Percentiles rank a stretch among this genome's conserved stretches.
Conservation (phyloP, 2,888 invertebrate genomes). For the Eutolmus rufibarbis region DNA sequence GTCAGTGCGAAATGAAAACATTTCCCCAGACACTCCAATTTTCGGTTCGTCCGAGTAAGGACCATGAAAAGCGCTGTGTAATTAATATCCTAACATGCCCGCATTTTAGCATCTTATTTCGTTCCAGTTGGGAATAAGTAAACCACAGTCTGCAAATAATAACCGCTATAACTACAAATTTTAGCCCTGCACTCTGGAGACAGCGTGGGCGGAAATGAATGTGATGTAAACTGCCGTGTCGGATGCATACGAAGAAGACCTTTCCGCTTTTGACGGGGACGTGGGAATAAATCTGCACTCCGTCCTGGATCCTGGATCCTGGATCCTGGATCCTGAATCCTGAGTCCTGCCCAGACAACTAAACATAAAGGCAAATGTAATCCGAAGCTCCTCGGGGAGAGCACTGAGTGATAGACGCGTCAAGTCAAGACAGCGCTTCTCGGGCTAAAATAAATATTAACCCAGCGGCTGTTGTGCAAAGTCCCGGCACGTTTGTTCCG, state of each 20-base stretch:
- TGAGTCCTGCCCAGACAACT: background rate
- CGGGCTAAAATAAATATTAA: background rate
- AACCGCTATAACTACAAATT: background rate
- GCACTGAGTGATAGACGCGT: background rate
- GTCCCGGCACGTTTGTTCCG: background rate
- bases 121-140: background rate
- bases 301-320: background rate
- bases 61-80: background rate
- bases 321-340: too few relatives aligned
- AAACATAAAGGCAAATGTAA: background rate
- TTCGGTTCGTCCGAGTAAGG: background rate
- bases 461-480: constrained; percentile 13
- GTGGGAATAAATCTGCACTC: background rate
- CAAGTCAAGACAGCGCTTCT: background rate
- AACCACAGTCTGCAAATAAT: background rate
- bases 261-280: background rate
- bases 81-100: background rate
- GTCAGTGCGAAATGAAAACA: background rate
- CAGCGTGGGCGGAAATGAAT: background rate
- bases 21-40: background rate
- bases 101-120: background rate
- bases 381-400: background rate
- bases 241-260: background rate
- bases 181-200: background rate
- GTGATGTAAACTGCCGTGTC: background rate